phyloP scores from a whole-genome alignment of 1,140 invertebrate genomes.

The Proales similis region DNA sequence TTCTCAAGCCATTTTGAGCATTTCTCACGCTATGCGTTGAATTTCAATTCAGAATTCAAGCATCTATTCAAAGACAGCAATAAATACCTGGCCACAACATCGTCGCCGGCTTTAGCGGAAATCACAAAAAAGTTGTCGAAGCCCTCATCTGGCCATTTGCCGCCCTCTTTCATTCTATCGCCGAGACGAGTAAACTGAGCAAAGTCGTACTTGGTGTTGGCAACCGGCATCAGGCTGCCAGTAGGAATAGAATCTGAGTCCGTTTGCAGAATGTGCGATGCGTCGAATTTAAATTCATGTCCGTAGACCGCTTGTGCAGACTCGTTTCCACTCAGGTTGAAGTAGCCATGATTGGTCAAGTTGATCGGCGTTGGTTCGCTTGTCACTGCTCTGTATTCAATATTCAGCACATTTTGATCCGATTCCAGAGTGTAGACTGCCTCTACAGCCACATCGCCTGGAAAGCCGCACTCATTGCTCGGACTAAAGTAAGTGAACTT shows the following conservation, averaged over 20 bases:
- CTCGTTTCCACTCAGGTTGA: constrained; percentile 78
- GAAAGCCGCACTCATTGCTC: constrained; percentile 77
- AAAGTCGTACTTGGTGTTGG: constrained; percentile 65
- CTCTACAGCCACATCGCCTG: constrained; percentile 61
- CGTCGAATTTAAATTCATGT: constrained; percentile 66
- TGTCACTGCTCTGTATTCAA: constrained; percentile 66
- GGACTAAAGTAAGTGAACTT: constrained; percentile 64
- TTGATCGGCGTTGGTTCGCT: constrained; percentile 75
- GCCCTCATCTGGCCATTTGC: constrained; percentile 54
- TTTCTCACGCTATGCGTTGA: background rate
- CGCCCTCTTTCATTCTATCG: constrained; percentile 41
- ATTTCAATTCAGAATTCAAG: background rate
- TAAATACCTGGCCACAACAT: constrained; percentile 41
- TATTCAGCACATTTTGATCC: constrained; percentile 61
- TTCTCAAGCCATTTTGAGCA: constrained; percentile 37
- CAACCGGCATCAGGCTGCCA: constrained; percentile 56
- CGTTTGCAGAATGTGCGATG: constrained; percentile 68
- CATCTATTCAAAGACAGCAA: background rate
- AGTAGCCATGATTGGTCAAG: constrained; percentile 85
- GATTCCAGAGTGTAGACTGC: constrained; percentile 64
- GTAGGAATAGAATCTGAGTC: constrained; percentile 69
- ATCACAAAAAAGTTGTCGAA: constrained; percentile 73
- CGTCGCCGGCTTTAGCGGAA: constrained; percentile 44
- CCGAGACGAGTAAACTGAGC: constrained; percentile 56
- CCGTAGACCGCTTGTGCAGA: constrained; percentile 47